A percentile compares a stretch with the other conserved stretches of the same genome.
Evolutionary conservation across 2,888 invertebrate species (phyloP).

Genomic region (Aleiodes testaceus): DNA sequence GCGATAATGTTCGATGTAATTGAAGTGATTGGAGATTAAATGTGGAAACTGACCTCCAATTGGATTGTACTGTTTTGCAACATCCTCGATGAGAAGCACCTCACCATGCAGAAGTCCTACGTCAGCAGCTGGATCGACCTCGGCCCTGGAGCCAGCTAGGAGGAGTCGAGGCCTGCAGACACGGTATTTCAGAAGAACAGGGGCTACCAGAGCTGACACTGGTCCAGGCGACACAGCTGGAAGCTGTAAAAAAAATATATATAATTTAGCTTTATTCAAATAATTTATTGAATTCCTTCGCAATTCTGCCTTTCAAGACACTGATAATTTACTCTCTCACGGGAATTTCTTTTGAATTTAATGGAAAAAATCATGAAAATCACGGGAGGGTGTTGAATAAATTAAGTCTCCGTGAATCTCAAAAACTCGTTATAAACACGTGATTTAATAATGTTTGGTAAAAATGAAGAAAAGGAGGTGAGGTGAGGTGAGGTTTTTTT

Average conservation of each 20-base stretch:
- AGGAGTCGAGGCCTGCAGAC: conserved; percentile 74
- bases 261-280: neutral
- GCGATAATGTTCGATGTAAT: neutral
- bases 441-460: too few species aligned
- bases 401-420: too few species aligned
- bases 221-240: conserved; percentile 66
- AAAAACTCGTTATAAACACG: too few species aligned
- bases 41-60: conserved; percentile 71
- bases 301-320: too few species aligned
- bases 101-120: conserved; percentile 78
- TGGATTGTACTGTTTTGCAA: conserved; percentile 76
- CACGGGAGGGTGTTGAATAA: too few species aligned
- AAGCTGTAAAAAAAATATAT: conserved; percentile 56
- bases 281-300: neutral
- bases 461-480: neutral
- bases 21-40: neutral
- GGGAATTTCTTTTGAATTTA: neutral
- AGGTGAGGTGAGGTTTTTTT: neutral
- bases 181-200: conserved; percentile 68
- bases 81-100: conserved; percentile 78
- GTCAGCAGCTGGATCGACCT: conserved; percentile 77
- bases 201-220: conserved; percentile 67
- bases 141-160: conserved; percentile 79
- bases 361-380: neutral
- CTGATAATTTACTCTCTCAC: neutral